Evolutionary conservation across 2,113 vertebrate species (phyloP).

Genomic region (Pseudorhombus dupliciocellatus): DNA sequence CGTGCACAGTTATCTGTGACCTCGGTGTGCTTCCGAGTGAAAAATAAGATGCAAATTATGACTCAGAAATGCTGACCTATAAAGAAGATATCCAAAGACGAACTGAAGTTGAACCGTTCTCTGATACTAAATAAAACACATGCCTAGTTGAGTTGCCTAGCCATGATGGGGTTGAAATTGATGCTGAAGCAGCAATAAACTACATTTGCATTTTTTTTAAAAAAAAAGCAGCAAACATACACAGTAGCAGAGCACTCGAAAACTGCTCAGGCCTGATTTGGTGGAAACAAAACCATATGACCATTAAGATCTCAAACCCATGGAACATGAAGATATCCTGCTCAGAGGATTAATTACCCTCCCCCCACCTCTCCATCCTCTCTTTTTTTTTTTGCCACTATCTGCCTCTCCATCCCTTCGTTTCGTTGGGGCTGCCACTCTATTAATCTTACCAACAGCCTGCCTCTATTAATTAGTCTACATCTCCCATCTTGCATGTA

Average conservation of each 20-base stretch:
- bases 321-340: slow-evolving; percentile 18
- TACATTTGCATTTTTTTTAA: slow-evolving; percentile 18
- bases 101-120: slow-evolving; percentile 17
- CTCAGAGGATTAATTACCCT: slow-evolving; percentile 8
- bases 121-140: slow-evolving; percentile 16
- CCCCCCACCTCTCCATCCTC: neutral
- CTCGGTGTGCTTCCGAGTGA: slow-evolving; percentile 7
- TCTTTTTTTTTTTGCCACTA: slow-evolving; percentile 35
- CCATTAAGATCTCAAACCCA: neutral
- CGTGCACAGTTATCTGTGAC: slow-evolving; percentile 12
- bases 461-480: slow-evolving; percentile 74
- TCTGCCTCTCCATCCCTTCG: slow-evolving; percentile 57
- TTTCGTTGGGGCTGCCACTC: slow-evolving; percentile 55
- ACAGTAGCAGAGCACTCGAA: neutral
- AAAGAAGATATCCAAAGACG: slow-evolving; percentile 16
- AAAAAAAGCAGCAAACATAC: neutral
- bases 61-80: neutral
- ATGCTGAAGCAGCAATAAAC: slow-evolving; percentile 3
- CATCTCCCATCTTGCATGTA: slow-evolving; percentile 68
- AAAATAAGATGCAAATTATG: slow-evolving; percentile 29
- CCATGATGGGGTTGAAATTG: neutral
- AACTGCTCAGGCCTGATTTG: neutral
- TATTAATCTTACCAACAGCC: slow-evolving; percentile 73
- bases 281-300: slow-evolving; percentile 1
- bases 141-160: neutral